Evolutionary conservation across 2,113 vertebrate genomes (phyloP).

Genomic region (Ptilonorhynchus violaceus): DNA sequence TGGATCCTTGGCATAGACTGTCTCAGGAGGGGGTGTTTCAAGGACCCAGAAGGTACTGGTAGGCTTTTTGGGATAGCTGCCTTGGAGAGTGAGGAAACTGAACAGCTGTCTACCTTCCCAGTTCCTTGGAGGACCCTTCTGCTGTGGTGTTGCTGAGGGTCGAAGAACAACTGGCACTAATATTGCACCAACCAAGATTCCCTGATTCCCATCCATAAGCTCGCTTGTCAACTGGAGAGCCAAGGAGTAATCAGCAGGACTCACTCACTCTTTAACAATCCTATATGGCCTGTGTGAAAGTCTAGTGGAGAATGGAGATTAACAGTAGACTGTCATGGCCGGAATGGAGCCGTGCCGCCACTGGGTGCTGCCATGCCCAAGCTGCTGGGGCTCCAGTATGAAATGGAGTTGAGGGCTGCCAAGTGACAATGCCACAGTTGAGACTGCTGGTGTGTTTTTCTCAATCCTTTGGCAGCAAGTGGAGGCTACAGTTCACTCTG

Average conservation of each 20-base stretch:
- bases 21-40: not conserved
- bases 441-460: not conserved
- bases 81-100: not conserved
- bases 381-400: not conserved
- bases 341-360: not conserved
- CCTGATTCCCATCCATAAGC: not conserved
- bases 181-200: not conserved
- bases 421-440: not conserved
- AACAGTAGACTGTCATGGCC: not conserved
- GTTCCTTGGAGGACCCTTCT: not conserved
- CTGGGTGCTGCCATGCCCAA: not conserved
- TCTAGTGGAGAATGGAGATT: not conserved
- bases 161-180: not conserved
- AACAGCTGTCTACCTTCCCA: not conserved
- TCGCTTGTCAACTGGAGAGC: not conserved
- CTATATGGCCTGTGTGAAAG: not conserved
- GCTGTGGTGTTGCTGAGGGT: not conserved
- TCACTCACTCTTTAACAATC: not conserved
- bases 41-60: not conserved
- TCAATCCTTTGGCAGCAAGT: not conserved
- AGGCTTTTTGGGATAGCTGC: not conserved
- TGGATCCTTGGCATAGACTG: too few relatives aligned
- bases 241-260: not conserved
- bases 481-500: not conserved
- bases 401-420: not conserved